phyloP scores from a whole-genome alignment of 2,888 invertebrate species.

The Dicroscelio sp. region DNA sequence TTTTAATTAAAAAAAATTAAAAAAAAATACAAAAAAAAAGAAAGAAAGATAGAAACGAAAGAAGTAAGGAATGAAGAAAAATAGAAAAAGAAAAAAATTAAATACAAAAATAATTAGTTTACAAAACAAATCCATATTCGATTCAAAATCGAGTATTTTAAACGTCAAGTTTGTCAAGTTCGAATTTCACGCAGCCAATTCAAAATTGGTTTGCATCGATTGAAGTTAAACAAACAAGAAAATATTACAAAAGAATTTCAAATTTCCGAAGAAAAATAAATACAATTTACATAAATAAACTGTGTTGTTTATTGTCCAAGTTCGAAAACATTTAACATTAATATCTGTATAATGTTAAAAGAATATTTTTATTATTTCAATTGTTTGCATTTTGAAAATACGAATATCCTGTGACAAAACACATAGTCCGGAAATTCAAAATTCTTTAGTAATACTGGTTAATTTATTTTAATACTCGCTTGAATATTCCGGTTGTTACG shows the following conservation, averaged over 20 bases:
- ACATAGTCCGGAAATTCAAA: too few species aligned
- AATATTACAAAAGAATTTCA: constrained; percentile 37
- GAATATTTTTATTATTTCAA: too few species aligned
- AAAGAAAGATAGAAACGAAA: constrained; percentile 47
- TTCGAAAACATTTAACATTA: too few species aligned
- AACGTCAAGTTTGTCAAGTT: neutral
- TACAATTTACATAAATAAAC: too few species aligned
- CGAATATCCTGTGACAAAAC: too few species aligned
- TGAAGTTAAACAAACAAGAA: constrained; percentile 3
- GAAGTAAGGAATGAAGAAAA: constrained; percentile 16
- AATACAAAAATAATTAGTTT: neutral
- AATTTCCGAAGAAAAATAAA: too few species aligned
- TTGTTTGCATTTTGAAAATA: too few species aligned
- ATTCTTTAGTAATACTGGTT: too few species aligned
- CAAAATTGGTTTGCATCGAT: constrained; percentile 38
- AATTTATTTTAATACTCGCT: constrained; percentile 3
- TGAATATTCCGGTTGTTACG: constrained; percentile 87
- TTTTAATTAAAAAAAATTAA: constrained; percentile 80
- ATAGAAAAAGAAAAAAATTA: constrained; percentile 4
- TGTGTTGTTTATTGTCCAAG: too few species aligned
- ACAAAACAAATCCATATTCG: constrained; percentile 9
- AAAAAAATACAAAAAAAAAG: constrained; percentile 71
- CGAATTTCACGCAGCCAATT: constrained; percentile 4
- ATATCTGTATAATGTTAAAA: too few species aligned
- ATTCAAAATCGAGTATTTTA: constrained; percentile 35